phyloP scores from a whole-genome alignment of 2,888 invertebrate species.

The Phalangium opilio region DNA sequence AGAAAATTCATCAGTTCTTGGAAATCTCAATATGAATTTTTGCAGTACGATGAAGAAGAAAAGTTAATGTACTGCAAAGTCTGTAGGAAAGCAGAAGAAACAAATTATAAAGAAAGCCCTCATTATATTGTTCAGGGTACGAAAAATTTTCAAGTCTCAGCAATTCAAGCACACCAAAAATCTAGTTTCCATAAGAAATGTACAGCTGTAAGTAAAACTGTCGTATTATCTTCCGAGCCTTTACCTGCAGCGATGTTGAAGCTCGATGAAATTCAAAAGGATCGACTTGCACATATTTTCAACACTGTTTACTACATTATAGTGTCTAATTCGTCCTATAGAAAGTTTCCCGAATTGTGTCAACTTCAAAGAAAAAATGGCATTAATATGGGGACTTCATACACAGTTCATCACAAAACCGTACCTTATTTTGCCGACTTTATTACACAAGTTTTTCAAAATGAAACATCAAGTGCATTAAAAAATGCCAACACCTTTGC shows the following conservation, averaged over 20 bases:
- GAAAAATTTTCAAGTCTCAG: constrained; percentile 4
- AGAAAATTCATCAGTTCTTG: constrained; percentile 5
- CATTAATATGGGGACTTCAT: constrained; percentile 6
- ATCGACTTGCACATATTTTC: constrained; percentile 3
- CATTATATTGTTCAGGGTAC: constrained; percentile 6
- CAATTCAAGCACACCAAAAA: constrained; percentile 5
- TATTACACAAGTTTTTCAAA: constrained; percentile 4
- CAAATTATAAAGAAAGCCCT: background rate
- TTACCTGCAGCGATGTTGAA: background rate
- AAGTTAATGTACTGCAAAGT: constrained; percentile 9
- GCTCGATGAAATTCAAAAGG: background rate
- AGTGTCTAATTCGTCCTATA: constrained; percentile 5
- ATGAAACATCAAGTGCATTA: constrained; percentile 1
- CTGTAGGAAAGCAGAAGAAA: constrained; percentile 4
- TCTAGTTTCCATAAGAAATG: constrained; percentile 7
- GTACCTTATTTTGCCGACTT: constrained; percentile 9
- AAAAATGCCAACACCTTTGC: background rate
- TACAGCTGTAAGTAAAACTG: background rate
- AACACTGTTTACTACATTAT: constrained; percentile 9
- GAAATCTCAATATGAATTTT: constrained; percentile 5
- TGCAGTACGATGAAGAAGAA: constrained; percentile 6
- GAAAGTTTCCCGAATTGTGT: constrained; percentile 8
- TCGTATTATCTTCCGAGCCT: background rate
- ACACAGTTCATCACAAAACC: constrained; percentile 7
- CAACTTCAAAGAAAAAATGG: constrained; percentile 5